A percentile compares a stretch with the other conserved stretches of the same genome.
These are phyloP conservation scores for Eulemur rufifrons DNA, from an alignment of 2,113 vertebrate species.

Conservation along the genomic window DNA sequence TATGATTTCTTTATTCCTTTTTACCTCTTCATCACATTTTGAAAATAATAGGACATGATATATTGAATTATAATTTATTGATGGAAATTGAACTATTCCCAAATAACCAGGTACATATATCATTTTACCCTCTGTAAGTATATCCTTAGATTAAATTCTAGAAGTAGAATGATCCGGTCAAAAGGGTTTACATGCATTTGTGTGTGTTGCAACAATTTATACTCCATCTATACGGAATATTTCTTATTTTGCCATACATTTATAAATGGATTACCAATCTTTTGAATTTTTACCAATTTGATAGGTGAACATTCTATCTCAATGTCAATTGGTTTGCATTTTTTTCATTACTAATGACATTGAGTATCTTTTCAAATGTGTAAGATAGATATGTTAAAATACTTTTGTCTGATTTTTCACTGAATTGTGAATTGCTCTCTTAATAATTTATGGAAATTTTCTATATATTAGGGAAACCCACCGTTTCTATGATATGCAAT, in stretches of 20 bases:
- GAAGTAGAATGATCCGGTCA: background rate
- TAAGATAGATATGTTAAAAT: background rate
- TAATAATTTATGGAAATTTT: background rate
- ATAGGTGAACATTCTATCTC: background rate
- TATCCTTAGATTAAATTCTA: background rate
- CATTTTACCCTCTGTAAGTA: background rate
- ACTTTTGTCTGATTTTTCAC: background rate
- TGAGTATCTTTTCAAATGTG: background rate
- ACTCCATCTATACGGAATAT: background rate
- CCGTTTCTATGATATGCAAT: background rate
- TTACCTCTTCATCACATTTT: background rate
- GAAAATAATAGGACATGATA: background rate
- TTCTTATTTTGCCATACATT: background rate
- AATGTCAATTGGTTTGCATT: background rate
- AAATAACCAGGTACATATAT: background rate
- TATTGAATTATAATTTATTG: background rate
- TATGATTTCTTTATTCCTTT: background rate
- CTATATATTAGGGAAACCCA: background rate
- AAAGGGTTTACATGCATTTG: background rate
- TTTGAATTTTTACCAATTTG: background rate
- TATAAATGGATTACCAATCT: background rate
- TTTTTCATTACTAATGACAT: background rate
- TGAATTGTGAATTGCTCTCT: background rate
- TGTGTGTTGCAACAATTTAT: background rate
- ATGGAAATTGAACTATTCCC: background rate